Evolutionary conservation across 2,797 vertebrate species (phyloP).

Genomic region (Protonibea diacanthus): DNA sequence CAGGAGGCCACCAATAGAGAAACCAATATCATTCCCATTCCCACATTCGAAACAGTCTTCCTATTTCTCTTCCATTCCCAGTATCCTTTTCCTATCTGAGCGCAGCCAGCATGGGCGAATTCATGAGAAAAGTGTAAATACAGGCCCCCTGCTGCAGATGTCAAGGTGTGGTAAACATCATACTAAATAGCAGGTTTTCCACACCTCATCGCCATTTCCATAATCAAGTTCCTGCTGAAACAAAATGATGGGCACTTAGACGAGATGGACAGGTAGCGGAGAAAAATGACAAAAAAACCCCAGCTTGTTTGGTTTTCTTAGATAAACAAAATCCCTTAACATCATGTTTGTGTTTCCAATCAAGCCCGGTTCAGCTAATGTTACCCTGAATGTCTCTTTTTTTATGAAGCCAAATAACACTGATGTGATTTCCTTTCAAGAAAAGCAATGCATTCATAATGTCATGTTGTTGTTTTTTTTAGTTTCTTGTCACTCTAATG

Average conservation of each 20-base stretch:
- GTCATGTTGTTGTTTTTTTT: slow-evolving; percentile 22
- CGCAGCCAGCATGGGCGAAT: slow-evolving; percentile 53
- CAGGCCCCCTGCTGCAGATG: slow-evolving; percentile 83
- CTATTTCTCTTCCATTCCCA: slow-evolving; percentile 72
- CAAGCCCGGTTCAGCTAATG: slow-evolving; percentile 22
- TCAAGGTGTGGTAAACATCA: slow-evolving; percentile 89
- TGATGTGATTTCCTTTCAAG: slow-evolving; percentile 39
- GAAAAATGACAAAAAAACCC: not conserved
- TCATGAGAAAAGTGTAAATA: slow-evolving; percentile 66
- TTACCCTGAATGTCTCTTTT: slow-evolving; percentile 43
- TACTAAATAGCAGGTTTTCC: slow-evolving; percentile 86
- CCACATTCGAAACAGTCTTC: slow-evolving; percentile 67
- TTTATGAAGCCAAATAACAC: slow-evolving; percentile 40
- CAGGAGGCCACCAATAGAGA: slow-evolving; percentile 86
- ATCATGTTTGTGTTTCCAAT: slow-evolving; percentile 26
- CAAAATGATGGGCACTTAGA: slow-evolving; percentile 43
- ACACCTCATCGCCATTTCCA: slow-evolving; percentile 84
- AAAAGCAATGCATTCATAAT: slow-evolving; percentile 46
- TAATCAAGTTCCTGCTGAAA: slow-evolving; percentile 80
- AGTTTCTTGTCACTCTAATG: slow-evolving; percentile 41
- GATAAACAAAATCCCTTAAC: slow-evolving; percentile 28
- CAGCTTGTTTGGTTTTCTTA: slow-evolving; percentile 33
- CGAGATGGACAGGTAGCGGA: not conserved
- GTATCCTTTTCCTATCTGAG: slow-evolving; percentile 62
- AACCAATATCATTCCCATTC: slow-evolving; percentile 86